A percentile compares a stretch with the other conserved stretches of the same genome.
These are phyloP conservation scores for Laticauda colubrina DNA, from an alignment of 2,113 vertebrate species.

Conservation along the genomic window DNA sequence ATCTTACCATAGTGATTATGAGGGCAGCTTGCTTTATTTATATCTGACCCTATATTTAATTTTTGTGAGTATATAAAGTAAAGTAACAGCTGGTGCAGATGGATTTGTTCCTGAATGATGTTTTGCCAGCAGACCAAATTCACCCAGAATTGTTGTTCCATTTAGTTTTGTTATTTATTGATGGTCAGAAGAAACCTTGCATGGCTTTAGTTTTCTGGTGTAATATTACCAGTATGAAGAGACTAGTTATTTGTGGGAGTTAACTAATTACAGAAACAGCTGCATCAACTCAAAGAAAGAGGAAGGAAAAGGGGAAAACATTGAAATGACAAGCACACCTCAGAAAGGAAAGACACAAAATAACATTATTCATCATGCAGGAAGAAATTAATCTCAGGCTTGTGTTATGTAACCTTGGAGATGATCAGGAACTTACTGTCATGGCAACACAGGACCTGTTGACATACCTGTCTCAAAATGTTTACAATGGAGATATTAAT, in stretches of 20 bases:
- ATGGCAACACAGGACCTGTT: slow-evolving; percentile 21
- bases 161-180: background rate
- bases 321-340: background rate
- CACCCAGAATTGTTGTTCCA: background rate
- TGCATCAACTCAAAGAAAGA: background rate
- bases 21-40: background rate
- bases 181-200: background rate
- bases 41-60: background rate
- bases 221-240: background rate
- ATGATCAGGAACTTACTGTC: background rate
- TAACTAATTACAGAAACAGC: background rate
- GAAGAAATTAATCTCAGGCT: background rate
- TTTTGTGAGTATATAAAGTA: background rate
- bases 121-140: background rate
- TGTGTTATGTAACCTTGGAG: slow-evolving; percentile 17
- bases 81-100: background rate
- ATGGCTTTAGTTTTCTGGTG: background rate
- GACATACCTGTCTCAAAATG: slow-evolving; percentile 16
- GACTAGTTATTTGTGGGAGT: background rate
- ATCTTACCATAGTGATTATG: background rate
- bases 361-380: background rate
- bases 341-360: background rate
- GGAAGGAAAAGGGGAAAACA: background rate
- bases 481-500: slow-evolving; percentile 4
- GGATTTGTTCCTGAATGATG: background rate